Conservation (phyloP, 2,113 vertebrate species). For the Lasiurus borealis region DNA sequence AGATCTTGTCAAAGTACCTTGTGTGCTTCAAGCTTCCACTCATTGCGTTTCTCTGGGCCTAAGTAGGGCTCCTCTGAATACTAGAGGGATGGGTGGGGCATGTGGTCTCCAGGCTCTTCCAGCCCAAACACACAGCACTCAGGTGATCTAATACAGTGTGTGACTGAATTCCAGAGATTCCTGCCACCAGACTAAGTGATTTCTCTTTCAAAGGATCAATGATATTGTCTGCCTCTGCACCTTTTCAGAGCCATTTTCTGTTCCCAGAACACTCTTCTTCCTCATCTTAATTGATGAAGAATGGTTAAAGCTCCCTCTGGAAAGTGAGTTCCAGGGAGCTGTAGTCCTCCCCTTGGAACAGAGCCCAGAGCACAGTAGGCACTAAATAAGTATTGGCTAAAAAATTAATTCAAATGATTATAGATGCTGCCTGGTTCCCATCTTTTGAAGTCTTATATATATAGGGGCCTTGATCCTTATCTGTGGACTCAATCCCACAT, state of each 20-base stretch:
- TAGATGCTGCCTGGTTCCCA: neutral
- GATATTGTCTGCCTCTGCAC: neutral
- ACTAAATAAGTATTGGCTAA: neutral
- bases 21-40: neutral
- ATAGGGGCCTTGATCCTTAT: neutral
- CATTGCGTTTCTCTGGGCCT: neutral
- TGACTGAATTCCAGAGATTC: neutral
- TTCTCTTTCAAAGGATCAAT: neutral
- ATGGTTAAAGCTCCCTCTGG: neutral
- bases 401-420: neutral
- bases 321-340: neutral
- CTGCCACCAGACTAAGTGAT: neutral
- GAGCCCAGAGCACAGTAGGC: accelerated
- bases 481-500: neutral
- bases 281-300: neutral
- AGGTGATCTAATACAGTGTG: neutral
- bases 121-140: neutral
- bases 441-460: neutral
- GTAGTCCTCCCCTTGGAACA: neutral
- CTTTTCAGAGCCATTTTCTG: neutral
- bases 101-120: neutral
- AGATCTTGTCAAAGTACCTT: neutral
- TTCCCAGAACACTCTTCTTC: neutral
- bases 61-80: neutral
- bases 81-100: neutral